Evolutionary conservation across 2,113 vertebrate genomes (phyloP).

Genomic region (Catagonus wagneri): DNA sequence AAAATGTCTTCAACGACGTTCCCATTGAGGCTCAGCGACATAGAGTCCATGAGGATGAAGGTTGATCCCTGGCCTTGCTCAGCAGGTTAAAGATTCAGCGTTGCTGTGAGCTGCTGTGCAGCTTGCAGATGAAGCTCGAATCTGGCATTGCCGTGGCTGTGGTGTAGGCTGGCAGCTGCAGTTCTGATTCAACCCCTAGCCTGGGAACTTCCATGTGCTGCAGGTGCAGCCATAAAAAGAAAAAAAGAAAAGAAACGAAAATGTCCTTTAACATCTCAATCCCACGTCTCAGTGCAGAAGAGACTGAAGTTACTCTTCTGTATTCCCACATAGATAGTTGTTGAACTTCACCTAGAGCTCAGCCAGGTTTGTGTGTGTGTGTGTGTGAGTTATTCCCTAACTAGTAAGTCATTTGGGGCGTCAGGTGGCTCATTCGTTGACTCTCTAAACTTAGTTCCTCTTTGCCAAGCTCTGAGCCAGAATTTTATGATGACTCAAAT

Average conservation of each 20-base stretch:
- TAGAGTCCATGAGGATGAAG: too few relatives aligned
- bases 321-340: background rate
- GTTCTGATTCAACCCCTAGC: too few relatives aligned
- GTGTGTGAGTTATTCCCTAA: background rate
- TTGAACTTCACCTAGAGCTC: background rate
- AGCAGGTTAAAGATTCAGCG: too few relatives aligned
- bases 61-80: too few relatives aligned
- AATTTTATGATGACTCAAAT: background rate
- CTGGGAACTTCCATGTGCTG: too few relatives aligned
- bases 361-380: background rate
- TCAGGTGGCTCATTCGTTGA: background rate
- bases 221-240: too few relatives aligned
- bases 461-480: background rate
- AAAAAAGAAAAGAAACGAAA: background rate
- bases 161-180: too few relatives aligned
- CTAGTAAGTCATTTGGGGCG: background rate
- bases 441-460: background rate
- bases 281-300: background rate
- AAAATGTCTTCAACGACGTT: background rate
- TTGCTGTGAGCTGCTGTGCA: too few relatives aligned
- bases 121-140: too few relatives aligned
- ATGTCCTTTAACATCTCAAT: background rate
- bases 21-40: too few relatives aligned
- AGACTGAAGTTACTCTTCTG: background rate
- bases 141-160: too few relatives aligned